phyloP scores from a whole-genome alignment of 2,888 invertebrate species.

The Drosophila pegasa region DNA sequence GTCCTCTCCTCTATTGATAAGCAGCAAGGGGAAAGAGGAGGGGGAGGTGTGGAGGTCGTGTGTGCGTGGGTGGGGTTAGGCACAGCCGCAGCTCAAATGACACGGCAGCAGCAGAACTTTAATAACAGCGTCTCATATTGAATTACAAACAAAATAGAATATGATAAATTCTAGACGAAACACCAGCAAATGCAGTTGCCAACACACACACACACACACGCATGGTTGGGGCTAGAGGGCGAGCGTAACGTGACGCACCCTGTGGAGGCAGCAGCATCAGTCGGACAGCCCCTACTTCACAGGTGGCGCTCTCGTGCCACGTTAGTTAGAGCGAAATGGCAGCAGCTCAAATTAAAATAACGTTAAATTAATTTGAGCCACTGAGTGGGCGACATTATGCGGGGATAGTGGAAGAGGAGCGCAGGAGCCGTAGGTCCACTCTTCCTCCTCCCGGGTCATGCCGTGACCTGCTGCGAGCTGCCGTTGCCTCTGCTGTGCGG shows the following conservation, averaged over 20 bases:
- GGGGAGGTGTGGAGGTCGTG: background rate
- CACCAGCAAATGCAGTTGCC: constrained; percentile 62
- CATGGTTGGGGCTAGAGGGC: constrained; percentile 6
- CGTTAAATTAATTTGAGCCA: constrained; percentile 76
- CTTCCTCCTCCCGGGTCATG: background rate
- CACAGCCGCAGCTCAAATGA: constrained; percentile 65
- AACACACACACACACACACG: background rate
- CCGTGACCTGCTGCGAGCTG: constrained; percentile 6
- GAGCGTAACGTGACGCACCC: constrained; percentile 69
- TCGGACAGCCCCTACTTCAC: constrained; percentile 32
- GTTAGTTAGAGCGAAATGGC: constrained; percentile 39
- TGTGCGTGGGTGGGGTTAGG: constrained; percentile 13
- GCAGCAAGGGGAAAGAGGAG: background rate
- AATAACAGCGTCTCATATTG: constrained; percentile 74
- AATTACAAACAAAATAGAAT: constrained; percentile 80
- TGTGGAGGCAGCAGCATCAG: constrained; percentile 60
- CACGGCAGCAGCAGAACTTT: constrained; percentile 78
- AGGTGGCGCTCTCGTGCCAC: constrained; percentile 32
- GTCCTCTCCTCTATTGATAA: constrained; percentile 11
- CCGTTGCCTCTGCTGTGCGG: constrained; percentile 12
- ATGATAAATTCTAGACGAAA: constrained; percentile 77
- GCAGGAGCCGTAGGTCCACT: too few species aligned
- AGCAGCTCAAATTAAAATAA: constrained; percentile 75
- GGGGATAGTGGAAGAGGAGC: background rate
- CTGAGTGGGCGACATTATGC: constrained; percentile 60